Conservation (phyloP, 2,113 vertebrate genomes). For the Chlamydotis undulata region DNA sequence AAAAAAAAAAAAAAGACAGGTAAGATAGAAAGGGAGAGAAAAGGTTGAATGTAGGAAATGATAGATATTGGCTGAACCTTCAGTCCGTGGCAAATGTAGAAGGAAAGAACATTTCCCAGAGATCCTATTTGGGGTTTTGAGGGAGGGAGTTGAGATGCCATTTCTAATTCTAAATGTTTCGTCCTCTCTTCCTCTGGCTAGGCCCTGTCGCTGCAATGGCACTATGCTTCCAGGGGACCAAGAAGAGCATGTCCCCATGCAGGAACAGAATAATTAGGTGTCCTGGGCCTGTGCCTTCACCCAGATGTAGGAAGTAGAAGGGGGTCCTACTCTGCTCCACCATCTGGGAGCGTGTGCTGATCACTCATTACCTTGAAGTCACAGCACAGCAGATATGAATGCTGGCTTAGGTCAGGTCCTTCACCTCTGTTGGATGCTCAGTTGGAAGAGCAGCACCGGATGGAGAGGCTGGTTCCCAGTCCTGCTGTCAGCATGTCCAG, state of each 20-base stretch:
- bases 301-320: background rate
- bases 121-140: accelerated
- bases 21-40: background rate
- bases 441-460: background rate
- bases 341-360: background rate
- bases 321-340: background rate
- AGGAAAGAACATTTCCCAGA: background rate
- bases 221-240: background rate
- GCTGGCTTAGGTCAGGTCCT: background rate
- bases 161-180: background rate
- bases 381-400: background rate
- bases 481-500: background rate
- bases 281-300: background rate
- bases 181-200: background rate
- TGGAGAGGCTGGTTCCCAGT: background rate
- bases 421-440: background rate
- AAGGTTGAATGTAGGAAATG: background rate
- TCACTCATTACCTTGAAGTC: background rate
- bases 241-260: background rate
- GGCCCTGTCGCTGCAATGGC: background rate
- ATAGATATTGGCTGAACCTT: background rate
- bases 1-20: background rate
- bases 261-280: background rate
- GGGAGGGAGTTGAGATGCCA: background rate
- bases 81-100: background rate